These are phyloP conservation scores for Mellivora capensis DNA, from an alignment of 2,113 vertebrate genomes.

Conservation along the genomic window DNA sequence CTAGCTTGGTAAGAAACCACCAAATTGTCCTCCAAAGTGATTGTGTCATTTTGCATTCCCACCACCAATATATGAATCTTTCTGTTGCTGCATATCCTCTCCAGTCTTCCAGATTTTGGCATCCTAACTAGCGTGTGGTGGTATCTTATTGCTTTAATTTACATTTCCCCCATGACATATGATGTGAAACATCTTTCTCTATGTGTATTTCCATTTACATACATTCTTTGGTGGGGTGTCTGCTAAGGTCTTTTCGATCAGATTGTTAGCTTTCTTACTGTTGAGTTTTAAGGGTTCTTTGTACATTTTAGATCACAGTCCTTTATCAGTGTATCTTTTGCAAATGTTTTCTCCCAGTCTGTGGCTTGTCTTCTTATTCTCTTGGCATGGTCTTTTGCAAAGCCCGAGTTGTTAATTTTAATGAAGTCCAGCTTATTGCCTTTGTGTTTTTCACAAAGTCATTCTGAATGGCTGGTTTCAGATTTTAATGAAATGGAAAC, in stretches of 20 bases:
- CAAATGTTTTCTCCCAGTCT: not conserved
- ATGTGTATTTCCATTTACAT: not conserved
- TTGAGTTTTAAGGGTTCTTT: not conserved
- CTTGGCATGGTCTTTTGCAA: not conserved
- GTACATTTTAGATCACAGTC: not conserved
- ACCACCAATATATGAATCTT: not conserved
- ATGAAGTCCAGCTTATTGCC: not conserved
- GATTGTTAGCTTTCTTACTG: not conserved
- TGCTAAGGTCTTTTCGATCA: not conserved
- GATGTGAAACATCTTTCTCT: not conserved
- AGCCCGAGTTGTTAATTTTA: not conserved
- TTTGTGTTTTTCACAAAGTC: not conserved
- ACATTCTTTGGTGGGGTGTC: not conserved
- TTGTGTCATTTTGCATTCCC: not conserved
- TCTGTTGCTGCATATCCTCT: not conserved
- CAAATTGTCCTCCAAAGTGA: not conserved
- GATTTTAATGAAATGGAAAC: not conserved
- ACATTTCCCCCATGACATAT: not conserved
- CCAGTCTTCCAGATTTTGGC: not conserved
- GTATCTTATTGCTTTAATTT: not conserved
- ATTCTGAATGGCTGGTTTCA: not conserved
- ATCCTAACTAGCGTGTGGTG: not conserved
- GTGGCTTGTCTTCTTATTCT: not conserved
- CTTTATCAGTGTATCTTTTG: not conserved
- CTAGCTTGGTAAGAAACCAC: not conserved